phyloP scores from a whole-genome alignment of 2,888 invertebrate species.

The Tuta absoluta region DNA sequence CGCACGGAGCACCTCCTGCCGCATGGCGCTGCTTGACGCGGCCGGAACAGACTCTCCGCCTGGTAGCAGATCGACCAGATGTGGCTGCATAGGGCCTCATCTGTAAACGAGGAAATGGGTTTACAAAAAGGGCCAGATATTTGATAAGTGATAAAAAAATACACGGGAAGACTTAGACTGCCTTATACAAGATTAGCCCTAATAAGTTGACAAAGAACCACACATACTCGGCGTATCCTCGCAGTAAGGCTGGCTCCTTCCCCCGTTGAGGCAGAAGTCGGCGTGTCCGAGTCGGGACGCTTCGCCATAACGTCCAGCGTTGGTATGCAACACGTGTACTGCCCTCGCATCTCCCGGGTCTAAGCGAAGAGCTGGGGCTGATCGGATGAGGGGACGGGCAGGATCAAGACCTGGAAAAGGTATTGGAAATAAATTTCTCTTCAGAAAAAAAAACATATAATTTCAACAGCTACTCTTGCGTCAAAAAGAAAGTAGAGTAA shows the following conservation, averaged over 20 bases:
- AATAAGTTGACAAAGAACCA: too few species aligned
- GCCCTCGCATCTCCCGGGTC: constrained; percentile 88
- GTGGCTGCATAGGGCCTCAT: constrained; percentile 89
- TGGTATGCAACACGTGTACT: constrained; percentile 89
- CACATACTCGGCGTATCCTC: constrained; percentile 84
- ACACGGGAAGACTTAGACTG: too few species aligned
- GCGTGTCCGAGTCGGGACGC: constrained; percentile 87
- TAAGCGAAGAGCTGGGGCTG: constrained; percentile 82
- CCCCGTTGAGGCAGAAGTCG: constrained; percentile 91
- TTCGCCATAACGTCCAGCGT: constrained; percentile 90
- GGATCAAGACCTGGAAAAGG: constrained; percentile 83
- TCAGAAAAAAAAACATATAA: neutral
- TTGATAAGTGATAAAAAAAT: too few species aligned
- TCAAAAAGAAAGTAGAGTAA: too few species aligned
- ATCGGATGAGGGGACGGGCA: constrained; percentile 86
- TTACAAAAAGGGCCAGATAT: neutral
- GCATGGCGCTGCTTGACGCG: constrained; percentile 85
- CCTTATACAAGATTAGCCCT: too few species aligned
- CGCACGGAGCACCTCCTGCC: constrained; percentile 87
- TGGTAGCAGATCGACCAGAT: constrained; percentile 90
- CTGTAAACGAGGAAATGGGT: constrained; percentile 57
- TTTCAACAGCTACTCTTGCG: too few species aligned
- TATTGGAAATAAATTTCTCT: neutral
- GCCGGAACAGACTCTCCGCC: constrained; percentile 86
- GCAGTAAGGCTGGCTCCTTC: constrained; percentile 88